Conservation (phyloP, 2,888 invertebrate genomes). For the Lepidocyrtinus sp. region DNA sequence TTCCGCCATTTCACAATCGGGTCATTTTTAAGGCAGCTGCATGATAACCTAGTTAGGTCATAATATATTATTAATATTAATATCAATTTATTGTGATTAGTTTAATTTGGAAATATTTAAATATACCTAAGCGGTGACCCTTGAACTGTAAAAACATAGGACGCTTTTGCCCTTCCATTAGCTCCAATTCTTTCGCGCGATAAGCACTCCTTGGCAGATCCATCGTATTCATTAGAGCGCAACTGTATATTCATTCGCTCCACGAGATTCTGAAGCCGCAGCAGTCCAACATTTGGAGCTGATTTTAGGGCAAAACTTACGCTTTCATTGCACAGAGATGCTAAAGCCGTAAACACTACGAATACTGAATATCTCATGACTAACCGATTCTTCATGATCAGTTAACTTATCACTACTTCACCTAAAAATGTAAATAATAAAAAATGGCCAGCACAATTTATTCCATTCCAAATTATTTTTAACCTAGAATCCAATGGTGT, state of each 20-base stretch:
- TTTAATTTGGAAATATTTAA: background rate
- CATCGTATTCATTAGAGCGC: background rate
- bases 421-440: too few relatives aligned
- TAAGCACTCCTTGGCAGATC: background rate
- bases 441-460: too few relatives aligned
- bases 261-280: background rate
- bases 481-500: too few relatives aligned
- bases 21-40: background rate
- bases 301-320: background rate
- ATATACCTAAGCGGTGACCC: background rate
- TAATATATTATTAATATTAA: too few relatives aligned
- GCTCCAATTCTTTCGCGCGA: background rate
- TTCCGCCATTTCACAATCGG: background rate
- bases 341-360: background rate
- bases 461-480: too few relatives aligned
- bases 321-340: background rate
- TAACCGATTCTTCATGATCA: background rate
- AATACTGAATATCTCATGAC: background rate
- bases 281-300: background rate
- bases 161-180: background rate
- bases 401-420: too few relatives aligned
- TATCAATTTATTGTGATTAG: too few relatives aligned
- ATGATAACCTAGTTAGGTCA: background rate
- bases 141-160: background rate
- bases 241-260: background rate